phyloP scores from a whole-genome alignment of 1,140 invertebrate genomes.

The Battus philenor region DNA sequence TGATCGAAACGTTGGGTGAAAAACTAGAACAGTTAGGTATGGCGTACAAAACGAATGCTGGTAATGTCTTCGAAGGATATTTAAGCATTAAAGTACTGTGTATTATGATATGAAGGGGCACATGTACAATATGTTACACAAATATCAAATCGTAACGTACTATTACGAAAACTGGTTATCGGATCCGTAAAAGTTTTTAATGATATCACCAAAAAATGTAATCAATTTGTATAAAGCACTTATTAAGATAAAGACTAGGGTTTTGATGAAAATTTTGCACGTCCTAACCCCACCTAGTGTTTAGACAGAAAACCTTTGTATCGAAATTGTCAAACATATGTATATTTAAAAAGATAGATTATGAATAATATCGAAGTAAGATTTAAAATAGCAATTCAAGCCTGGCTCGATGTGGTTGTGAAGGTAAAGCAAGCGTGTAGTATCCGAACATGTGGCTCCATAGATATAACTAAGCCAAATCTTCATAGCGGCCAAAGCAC shows the following conservation, averaged over 20 bases:
- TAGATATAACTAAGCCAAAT: slow-evolving; percentile 56
- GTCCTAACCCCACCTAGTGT: slow-evolving; percentile 67
- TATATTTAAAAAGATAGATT: slow-evolving; percentile 14
- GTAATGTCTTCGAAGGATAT: too few relatives aligned
- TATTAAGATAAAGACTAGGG: background rate
- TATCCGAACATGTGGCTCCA: slow-evolving; percentile 62
- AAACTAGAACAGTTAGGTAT: too few relatives aligned
- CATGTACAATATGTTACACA: too few relatives aligned
- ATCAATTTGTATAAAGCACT: too few relatives aligned
- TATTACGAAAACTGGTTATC: background rate
- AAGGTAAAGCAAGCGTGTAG: slow-evolving; percentile 21
- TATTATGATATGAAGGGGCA: too few relatives aligned
- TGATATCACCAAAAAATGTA: too few relatives aligned
- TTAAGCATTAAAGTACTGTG: too few relatives aligned
- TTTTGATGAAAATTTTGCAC: slow-evolving; percentile 32
- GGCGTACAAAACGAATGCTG: too few relatives aligned
- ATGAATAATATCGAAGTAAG: slow-evolving; percentile 20
- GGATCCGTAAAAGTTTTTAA: too few relatives aligned
- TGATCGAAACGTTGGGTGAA: too few relatives aligned
- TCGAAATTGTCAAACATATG: slow-evolving; percentile 20
- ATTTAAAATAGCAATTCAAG: slow-evolving; percentile 22
- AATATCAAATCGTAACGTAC: too few relatives aligned
- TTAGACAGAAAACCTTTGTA: slow-evolving; percentile 47
- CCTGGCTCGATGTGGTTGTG: slow-evolving; percentile 22
- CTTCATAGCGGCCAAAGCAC: slow-evolving; percentile 35